These are phyloP conservation scores for Philereme vetulata DNA, from an alignment of 2,888 invertebrate genomes.

Conservation along the genomic window DNA sequence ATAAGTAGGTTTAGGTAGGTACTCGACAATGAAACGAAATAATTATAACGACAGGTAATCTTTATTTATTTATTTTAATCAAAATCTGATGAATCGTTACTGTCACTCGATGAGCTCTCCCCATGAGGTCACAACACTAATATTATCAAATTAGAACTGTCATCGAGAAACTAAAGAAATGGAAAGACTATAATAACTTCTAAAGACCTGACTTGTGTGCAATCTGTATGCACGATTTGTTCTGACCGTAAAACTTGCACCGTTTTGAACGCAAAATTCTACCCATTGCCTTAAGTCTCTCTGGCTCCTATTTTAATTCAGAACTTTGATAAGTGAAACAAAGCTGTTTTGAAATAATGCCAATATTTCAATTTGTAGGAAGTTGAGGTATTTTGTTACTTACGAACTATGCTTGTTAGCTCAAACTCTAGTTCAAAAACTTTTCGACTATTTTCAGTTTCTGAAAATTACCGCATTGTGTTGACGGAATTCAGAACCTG, in stretches of 20 bases:
- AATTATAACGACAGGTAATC: too few species aligned
- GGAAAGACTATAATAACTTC: too few species aligned
- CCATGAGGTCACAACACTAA: too few species aligned
- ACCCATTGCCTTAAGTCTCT: constrained; percentile 36
- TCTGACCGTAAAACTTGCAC: constrained; percentile 8
- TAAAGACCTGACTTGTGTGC: too few species aligned
- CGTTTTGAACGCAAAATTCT: constrained; percentile 23
- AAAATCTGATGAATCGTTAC: too few species aligned
- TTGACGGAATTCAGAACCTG: background rate
- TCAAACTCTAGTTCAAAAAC: constrained; percentile 1
- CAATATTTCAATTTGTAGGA: background rate
- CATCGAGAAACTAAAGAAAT: too few species aligned
- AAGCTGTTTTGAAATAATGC: constrained; percentile 11
- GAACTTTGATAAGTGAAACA: constrained; percentile 13
- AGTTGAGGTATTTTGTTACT: background rate
- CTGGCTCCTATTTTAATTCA: constrained; percentile 30
- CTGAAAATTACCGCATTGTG: background rate
- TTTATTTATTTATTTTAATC: too few species aligned
- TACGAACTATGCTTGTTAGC: constrained; percentile 3
- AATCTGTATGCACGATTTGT: background rate
- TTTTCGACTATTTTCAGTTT: constrained; percentile 4
- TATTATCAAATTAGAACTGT: too few species aligned
- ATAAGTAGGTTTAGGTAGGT: too few species aligned
- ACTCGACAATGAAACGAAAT: too few species aligned
- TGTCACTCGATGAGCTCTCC: too few species aligned